Conservation (phyloP, 2,113 vertebrate species). For the Mus musculus region GRCm39 chr3:110048501-110049000, state of each 20-base stretch:
- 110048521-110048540: conserved; percentile 53
- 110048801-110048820: conserved; percentile 71
- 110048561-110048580: conserved; percentile 36
- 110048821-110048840: conserved; percentile 76
- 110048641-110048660: not conserved
- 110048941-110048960: not conserved
- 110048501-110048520: conserved; percentile 44
- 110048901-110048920: not conserved
- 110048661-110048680: conserved; percentile 62
- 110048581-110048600: not conserved
- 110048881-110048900: conserved; percentile 50
- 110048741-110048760: conserved; percentile 1
- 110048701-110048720: conserved; percentile 48
- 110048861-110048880: conserved; percentile 76
- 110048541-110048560: not conserved
- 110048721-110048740: not conserved
- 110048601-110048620: conserved; percentile 20
- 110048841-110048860: conserved; percentile 70
- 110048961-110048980: not conserved
- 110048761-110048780: conserved; percentile 72
- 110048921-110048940: not conserved
- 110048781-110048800: conserved; percentile 57
- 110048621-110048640: not conserved
- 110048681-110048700: conserved; percentile 40
- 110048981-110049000: not conserved